Evolutionary conservation across 2,888 invertebrate genomes (phyloP), one percentile per base, ranked within the genome.

Genomic region (Metacarcinus magister): DNA sequence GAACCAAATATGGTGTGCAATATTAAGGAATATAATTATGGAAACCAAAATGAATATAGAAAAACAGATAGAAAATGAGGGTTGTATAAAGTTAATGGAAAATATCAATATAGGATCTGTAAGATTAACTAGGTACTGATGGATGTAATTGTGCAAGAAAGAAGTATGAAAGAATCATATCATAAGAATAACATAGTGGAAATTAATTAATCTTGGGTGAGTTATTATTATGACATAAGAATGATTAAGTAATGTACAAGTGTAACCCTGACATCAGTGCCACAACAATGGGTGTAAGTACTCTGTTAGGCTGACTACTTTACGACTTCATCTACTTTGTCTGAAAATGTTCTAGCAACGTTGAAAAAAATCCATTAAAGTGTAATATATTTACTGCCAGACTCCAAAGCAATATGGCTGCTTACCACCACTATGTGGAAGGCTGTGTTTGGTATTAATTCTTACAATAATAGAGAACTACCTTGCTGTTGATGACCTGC

Each of bases 271-370:
- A 16, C 87, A 23, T 19, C 5, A 39, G 39, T 8, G 13, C 39
- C 39, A 39, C 32, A 39, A 39, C 87, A 87, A 10, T 87, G 87
- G 7, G 39, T 16, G 13, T 32, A 82, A 82, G 87, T 19, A n/a
- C 39, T 87, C 87, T 87, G 32, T 87, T 87, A 87, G 87, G 87
- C 87, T 16, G 16, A 32, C 16, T 28, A 39, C 32, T 39, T 87
- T 39, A 87, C 87, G 39, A 32, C 87, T 87, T 87, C 87, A 87
- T 87, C 87, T 39, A 87, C 39, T 39, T 87, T 87, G 87, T 87
- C 32, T 39, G 10, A 39, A 87, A 39, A n/a, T 87, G 39, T 39
- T 87, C 19, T 13, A 39, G 87, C 39, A 87, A 16, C 39, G 39
- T 39, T 19, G 75, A 39, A 32, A 67, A 67, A 87, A 87, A 87